These are phyloP conservation scores for Falco columbarius DNA, from an alignment of 2,797 vertebrate species.

Conservation along the genomic window DNA sequence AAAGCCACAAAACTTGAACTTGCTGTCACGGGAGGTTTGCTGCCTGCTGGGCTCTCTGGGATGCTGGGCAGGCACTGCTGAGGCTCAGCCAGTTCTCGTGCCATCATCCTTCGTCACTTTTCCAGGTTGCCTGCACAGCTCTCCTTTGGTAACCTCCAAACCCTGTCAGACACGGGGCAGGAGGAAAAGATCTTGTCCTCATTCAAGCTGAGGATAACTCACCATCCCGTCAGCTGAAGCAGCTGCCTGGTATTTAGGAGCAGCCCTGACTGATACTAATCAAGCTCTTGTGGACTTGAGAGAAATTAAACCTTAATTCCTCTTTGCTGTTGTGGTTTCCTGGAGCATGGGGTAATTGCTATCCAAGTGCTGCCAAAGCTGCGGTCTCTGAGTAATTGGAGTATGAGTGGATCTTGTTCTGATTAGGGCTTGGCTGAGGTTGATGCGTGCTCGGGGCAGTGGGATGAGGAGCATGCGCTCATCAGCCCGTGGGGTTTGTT, in stretches of 20 bases:
- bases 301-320: constrained; percentile 41
- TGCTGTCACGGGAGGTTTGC: not conserved
- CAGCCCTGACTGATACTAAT: not conserved
- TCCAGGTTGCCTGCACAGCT: not conserved
- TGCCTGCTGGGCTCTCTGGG: not conserved
- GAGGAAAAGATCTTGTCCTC: not conserved
- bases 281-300: not conserved
- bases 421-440: not conserved
- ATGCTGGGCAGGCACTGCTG: not conserved
- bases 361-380: not conserved
- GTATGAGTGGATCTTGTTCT: constrained; percentile 5
- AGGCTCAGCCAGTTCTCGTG: fast-evolving
- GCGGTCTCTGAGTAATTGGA: constrained; percentile 33
- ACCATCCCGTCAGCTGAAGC: not conserved
- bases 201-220: not conserved
- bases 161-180: not conserved
- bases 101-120: not conserved
- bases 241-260: not conserved
- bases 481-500: not conserved
- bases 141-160: not conserved
- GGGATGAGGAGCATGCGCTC: not conserved
- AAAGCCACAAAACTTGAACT: not conserved
- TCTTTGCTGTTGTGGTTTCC: constrained; percentile 53
- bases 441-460: not conserved
- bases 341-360: constrained; percentile 38